A percentile compares a stretch with the other conserved stretches of the same genome.
phyloP scores from a whole-genome alignment of 1,140 invertebrate genomes.

The Scaptomyza hsui region DNA sequence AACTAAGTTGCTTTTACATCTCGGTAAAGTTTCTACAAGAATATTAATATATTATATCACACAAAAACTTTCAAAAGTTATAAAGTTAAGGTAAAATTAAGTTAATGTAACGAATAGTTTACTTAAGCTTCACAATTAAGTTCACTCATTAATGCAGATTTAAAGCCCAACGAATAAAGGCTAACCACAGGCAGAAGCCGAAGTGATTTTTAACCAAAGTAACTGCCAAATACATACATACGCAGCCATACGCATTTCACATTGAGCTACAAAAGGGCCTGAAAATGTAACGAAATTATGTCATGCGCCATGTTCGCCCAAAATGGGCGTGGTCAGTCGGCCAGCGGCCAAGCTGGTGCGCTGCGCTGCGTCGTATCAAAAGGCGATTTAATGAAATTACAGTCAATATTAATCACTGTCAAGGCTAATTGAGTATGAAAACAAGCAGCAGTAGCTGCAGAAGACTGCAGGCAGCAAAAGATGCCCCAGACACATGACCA shows the following conservation, averaged over 20 bases:
- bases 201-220: constrained; percentile 36
- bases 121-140: constrained; percentile 39
- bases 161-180: constrained; percentile 17
- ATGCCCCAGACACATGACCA: constrained; percentile 14
- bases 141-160: constrained; percentile 51
- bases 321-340: constrained; percentile 10
- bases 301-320: constrained; percentile 15
- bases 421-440: constrained; percentile 80
- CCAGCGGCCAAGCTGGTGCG: constrained; percentile 2
- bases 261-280: constrained; percentile 10
- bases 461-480: constrained; percentile 21
- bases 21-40: no score
- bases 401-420: constrained; percentile 80
- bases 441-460: constrained; percentile 49
- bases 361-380: constrained; percentile 59
- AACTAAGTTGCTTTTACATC: no score
- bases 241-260: constrained; percentile 7
- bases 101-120: neutral
- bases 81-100: no score
- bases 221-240: constrained; percentile 26
- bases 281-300: constrained; percentile 62
- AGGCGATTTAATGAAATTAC: constrained; percentile 80
- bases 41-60: no score
- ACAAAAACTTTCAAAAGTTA: no score
- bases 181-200: constrained; percentile 30